These are phyloP conservation scores for Hapalemur alaotrensis DNA, from an alignment of 2,797 vertebrate genomes.

Conservation along the genomic window DNA sequence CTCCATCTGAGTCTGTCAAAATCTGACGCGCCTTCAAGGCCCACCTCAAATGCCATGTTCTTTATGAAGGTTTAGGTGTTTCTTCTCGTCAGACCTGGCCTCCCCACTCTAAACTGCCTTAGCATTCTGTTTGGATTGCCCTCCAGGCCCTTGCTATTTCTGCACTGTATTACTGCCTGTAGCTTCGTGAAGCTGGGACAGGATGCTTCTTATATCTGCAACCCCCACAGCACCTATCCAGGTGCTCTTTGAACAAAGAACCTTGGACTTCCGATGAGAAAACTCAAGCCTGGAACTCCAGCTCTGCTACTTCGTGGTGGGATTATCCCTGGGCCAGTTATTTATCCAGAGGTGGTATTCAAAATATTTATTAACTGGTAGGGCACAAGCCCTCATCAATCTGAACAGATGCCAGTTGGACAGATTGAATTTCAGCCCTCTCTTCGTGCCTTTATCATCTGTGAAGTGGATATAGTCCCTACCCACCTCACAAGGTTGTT, in stretches of 20 bases:
- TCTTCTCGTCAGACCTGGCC: neutral
- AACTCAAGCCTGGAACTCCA: neutral
- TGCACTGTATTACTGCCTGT: fast-evolving
- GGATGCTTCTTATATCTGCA: neutral
- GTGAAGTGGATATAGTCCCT: neutral
- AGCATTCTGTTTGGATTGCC: neutral
- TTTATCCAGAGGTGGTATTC: neutral
- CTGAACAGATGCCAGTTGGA: neutral
- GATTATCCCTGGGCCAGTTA: neutral
- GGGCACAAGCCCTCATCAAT: neutral
- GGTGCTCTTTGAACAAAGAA: neutral
- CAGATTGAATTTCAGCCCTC: neutral
- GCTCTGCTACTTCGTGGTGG: neutral
- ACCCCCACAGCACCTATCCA: neutral
- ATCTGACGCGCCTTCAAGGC: neutral
- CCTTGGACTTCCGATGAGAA: neutral
- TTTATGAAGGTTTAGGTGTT: neutral
- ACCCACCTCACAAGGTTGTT: neutral
- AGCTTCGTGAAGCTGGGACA: neutral
- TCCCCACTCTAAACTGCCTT: neutral
- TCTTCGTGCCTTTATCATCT: neutral
- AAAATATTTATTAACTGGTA: neutral
- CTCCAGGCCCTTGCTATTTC: neutral
- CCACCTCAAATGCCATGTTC: neutral
- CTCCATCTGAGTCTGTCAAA: neutral